phyloP scores from a whole-genome alignment of 2,113 vertebrate genomes.

The Nerophis lumbriciformis region DNA sequence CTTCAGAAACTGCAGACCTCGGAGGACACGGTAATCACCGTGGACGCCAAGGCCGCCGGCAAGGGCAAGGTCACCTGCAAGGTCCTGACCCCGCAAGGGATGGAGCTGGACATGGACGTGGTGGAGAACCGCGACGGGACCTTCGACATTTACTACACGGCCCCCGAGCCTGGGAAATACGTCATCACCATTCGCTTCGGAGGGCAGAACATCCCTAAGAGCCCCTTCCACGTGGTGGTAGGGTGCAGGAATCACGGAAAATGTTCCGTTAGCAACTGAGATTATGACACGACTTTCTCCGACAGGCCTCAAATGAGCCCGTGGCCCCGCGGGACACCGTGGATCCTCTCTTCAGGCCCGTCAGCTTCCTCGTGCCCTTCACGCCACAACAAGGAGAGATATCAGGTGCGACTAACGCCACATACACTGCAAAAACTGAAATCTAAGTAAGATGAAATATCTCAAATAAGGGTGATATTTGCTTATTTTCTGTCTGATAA shows the following conservation, averaged over 20 bases:
- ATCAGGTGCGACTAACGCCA: conserved; percentile 74
- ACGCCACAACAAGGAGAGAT: conserved; percentile 90
- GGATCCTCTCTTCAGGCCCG: conserved; percentile 84
- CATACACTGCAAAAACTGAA: too few species aligned
- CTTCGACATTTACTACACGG: conserved; percentile 92
- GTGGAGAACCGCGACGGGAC: conserved; percentile 82
- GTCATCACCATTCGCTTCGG: conserved; percentile 90
- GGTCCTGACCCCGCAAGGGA: conserved; percentile 81
- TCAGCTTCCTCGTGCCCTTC: conserved; percentile 94
- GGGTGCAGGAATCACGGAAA: conserved; percentile 36
- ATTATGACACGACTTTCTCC: conserved; percentile 6
- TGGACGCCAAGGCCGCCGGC: conserved; percentile 84
- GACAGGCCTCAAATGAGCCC: conserved; percentile 88
- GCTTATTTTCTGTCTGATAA: too few species aligned
- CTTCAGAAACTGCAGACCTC: conserved; percentile 81
- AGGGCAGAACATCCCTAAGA: conserved; percentile 87
- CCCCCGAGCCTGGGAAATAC: conserved; percentile 87
- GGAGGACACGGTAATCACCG: conserved; percentile 80
- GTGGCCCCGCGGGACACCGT: conserved; percentile 76
- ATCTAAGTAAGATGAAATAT: too few species aligned
- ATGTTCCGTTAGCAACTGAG: background rate
- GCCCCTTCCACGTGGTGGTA: conserved; percentile 87
- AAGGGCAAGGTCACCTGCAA: conserved; percentile 91
- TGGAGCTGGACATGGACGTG: conserved; percentile 84
- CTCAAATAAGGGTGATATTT: too few species aligned